Conservation (phyloP, 2,797 vertebrate genomes). For the Coregonus sp. region DNA sequence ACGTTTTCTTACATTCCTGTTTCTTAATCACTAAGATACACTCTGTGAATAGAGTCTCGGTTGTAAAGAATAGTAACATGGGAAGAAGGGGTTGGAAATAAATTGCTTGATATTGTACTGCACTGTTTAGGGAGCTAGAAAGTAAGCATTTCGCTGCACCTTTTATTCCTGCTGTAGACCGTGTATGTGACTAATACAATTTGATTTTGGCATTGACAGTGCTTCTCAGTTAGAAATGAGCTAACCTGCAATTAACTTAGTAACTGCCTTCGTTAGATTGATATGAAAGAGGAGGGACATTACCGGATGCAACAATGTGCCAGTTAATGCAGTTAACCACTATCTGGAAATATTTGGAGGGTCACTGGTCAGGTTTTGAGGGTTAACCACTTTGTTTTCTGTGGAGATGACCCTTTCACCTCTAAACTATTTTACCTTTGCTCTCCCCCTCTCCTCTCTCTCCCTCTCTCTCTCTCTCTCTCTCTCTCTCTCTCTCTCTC, state of each 20-base stretch:
- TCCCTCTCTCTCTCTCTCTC: too few species aligned
- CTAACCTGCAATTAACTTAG: not conserved
- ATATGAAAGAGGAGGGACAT: not conserved
- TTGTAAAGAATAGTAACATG: not conserved
- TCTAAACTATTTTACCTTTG: too few species aligned
- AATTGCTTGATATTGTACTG: not conserved
- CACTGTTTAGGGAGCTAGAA: too few species aligned
- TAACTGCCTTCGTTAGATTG: not conserved
- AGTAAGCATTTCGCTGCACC: too few species aligned
- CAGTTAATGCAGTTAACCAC: not conserved
- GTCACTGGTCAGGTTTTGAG: not conserved
- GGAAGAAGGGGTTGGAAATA: not conserved
- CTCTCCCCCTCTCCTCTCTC: too few species aligned
- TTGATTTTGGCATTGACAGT: too few species aligned
- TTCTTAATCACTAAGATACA: not conserved
- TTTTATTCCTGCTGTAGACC: too few species aligned
- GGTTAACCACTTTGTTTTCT: too few species aligned
- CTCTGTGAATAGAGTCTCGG: not conserved
- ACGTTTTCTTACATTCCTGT: slow-evolving; percentile 20
- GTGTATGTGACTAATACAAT: too few species aligned
- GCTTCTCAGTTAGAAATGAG: too few species aligned
- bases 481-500: too few species aligned
- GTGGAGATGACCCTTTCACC: too few species aligned
- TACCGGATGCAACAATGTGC: not conserved
- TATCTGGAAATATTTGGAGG: not conserved